Conservation (phyloP, 2,888 invertebrate genomes). For the Diaphora mendica region DNA sequence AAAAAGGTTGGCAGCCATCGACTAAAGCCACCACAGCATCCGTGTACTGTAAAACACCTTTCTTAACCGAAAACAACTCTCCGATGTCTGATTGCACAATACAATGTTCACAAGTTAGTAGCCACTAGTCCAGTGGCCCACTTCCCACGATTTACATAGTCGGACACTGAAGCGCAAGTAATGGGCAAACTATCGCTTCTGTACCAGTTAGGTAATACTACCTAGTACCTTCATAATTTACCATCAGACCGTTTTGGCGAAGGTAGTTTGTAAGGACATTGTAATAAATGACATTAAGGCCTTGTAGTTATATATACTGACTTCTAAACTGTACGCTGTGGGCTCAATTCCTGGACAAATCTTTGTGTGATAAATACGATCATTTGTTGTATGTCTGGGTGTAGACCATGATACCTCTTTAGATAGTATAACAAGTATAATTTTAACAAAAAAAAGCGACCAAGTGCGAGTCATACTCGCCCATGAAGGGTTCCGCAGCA, state of each 20-base stretch:
- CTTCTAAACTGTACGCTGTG: too few species aligned
- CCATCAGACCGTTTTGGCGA: neutral
- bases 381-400: neutral
- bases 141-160: conserved; percentile 46
- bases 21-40: neutral
- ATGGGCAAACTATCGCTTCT: conserved; percentile 19
- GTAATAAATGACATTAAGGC: neutral
- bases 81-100: conserved; percentile 22
- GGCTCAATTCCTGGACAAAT: neutral
- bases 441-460: too few species aligned
- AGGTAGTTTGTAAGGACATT: neutral
- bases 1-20: neutral
- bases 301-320: too few species aligned
- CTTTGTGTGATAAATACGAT: neutral
- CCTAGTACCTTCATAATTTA: neutral
- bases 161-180: conserved; percentile 15
- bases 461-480: too few species aligned
- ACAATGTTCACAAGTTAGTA: conserved; percentile 32
- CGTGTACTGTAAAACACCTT: conserved; percentile 1
- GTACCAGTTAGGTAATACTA: conserved; percentile 17
- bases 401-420: too few species aligned
- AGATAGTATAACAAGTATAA: too few species aligned
- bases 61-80: conserved; percentile 11
- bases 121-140: conserved; percentile 17
- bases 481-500: too few species aligned